A percentile compares a stretch with the other conserved stretches of the same genome.
Conservation (phyloP, 2,113 vertebrate species). For the Pongo abelii region DNA sequence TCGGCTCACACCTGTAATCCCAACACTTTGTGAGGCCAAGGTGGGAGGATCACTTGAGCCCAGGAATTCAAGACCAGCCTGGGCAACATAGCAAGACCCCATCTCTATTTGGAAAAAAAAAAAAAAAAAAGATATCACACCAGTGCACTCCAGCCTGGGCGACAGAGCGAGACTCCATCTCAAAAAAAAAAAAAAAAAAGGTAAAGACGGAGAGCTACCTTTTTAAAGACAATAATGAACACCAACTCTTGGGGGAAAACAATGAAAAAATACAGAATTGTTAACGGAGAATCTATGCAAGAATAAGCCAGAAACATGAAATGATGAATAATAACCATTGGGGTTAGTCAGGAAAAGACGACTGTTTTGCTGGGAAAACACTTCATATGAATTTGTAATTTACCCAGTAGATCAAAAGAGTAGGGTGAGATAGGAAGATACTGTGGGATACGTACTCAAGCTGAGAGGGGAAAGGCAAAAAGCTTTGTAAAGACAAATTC, state of each 20-base stretch:
- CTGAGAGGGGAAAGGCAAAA: not conserved
- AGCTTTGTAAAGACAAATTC: not conserved
- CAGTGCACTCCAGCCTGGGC: too few species aligned
- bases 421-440: not conserved
- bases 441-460: not conserved
- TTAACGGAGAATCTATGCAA: not conserved
- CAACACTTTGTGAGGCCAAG: too few species aligned
- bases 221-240: not conserved
- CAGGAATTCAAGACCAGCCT: too few species aligned
- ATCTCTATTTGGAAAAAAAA: too few species aligned
- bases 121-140: too few species aligned
- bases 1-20: too few species aligned
- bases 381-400: not conserved
- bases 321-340: not conserved
- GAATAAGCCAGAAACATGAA: not conserved
- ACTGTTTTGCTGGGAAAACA: not conserved
- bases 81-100: too few species aligned
- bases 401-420: not conserved
- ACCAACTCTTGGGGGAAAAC: not conserved
- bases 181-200: too few species aligned
- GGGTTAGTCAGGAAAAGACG: not conserved
- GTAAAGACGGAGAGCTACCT: not conserved
- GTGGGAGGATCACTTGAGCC: too few species aligned
- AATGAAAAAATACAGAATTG: not conserved
- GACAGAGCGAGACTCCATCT: rapidly evolving